Evolutionary conservation across 2,888 invertebrate species (phyloP).

Genomic region (Zootermopsis nevadensis): DNA sequence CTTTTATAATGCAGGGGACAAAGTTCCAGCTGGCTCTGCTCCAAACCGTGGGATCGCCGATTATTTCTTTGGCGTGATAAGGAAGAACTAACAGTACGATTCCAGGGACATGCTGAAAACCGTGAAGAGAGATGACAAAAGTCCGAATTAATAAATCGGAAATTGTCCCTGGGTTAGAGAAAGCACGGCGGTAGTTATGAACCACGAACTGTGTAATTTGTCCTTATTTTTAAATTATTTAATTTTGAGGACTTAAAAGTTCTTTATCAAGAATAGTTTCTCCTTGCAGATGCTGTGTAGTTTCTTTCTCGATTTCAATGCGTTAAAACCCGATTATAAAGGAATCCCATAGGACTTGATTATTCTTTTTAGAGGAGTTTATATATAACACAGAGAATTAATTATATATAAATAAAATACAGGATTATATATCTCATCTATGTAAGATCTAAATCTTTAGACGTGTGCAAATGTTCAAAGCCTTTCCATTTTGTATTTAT

Average conservation of each 20-base stretch:
- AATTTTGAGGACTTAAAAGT: neutral
- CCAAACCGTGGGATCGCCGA: constrained; percentile 41
- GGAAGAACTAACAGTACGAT: constrained; percentile 32
- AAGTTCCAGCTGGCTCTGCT: constrained; percentile 48
- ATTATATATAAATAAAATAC: no score
- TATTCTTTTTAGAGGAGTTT: no score
- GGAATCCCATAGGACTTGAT: no score
- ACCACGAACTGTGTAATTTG: neutral
- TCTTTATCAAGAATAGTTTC: no score
- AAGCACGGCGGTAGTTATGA: neutral
- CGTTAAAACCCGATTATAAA: no score
- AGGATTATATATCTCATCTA: no score
- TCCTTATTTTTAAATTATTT: neutral
- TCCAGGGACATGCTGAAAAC: neutral
- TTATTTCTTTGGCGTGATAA: constrained; percentile 34
- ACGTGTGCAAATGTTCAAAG: no score
- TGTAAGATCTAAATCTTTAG: no score
- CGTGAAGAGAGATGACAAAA: neutral
- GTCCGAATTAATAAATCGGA: constrained; percentile 27
- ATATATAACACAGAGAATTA: no score
- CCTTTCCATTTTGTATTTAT: no score
- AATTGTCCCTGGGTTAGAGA: constrained; percentile 14
- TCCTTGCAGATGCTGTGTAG: no score
- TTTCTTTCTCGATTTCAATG: no score
- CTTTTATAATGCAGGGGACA: constrained; percentile 42